Evolutionary conservation across 2,888 invertebrate species (phyloP), one percentile per base, ranked within the genome.

Genomic region (Cantharis lateralis): DNA sequence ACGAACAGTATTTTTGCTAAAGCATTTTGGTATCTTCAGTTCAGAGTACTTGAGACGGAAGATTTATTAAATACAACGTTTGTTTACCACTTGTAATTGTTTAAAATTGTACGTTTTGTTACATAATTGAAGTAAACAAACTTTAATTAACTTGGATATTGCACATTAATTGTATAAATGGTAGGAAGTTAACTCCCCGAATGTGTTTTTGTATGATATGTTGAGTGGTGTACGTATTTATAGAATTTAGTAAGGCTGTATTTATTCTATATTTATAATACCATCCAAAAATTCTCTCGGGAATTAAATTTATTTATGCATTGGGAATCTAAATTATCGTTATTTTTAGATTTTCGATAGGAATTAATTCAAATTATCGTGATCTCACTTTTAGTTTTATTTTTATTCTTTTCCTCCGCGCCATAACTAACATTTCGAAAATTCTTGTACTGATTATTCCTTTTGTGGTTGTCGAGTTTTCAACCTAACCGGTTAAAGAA

Each of bases 1-100:
- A 70, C 66, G 72, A 72, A 48, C 61, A 78, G 70, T 70, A 73
- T 77, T 70, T 73, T 62, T 68, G 62, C 72, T 69, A 61, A 48
- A 62, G 69, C 71, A 72, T 71, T 62, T 74, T 74, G 62, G 62
- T 71, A 64, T 77, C 32, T 71, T 24, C n/a, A 66, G 64, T 66
- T 66, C 64, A 20, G n/a, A 24, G 20, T 20, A 66, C n/a, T 26
- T 18, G 28, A 48, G 24, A 69, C 16, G 16, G 15, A 24, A 66
- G 64, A 66, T 66, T 66, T 66, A 66, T 66, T 66, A 66, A 66
- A n/a, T 66, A 66, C 64, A 20, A 7, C 64, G 18, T 66, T 66
- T 66, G 64, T 66, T 66, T 66, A 20, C 64, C 48, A 48, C 48
- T 48, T 48, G 48, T 48, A 48, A 48, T 48, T 48, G 48, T 48